A percentile compares a stretch with the other conserved stretches of the same genome.
These are phyloP conservation scores for Leistus spinibarbis DNA, from an alignment of 2,888 invertebrate genomes.

Conservation along the genomic window DNA sequence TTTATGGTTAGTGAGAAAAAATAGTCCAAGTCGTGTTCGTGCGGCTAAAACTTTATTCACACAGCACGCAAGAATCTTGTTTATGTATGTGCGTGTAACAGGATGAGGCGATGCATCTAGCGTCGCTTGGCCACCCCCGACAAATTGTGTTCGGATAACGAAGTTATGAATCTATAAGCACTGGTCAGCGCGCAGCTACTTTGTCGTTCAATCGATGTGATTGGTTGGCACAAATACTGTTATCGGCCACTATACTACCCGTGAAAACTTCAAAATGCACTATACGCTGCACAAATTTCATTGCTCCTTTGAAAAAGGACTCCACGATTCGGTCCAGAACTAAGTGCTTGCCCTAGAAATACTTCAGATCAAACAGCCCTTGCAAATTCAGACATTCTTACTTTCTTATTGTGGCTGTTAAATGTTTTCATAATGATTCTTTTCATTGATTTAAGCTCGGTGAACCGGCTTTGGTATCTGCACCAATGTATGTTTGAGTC, in stretches of 20 bases:
- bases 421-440: too few species aligned
- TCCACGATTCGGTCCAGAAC: background rate
- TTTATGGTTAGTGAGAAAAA: background rate
- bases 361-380: too few species aligned
- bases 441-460: too few species aligned
- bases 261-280: background rate
- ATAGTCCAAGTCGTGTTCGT: background rate
- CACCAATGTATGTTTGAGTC: too few species aligned
- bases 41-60: background rate
- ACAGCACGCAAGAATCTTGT: background rate
- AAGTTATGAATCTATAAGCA: constrained; percentile 30
- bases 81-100: background rate
- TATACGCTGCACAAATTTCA: background rate
- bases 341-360: too few species aligned
- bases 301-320: background rate
- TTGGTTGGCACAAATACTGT: too few species aligned
- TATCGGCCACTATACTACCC: background rate
- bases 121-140: background rate
- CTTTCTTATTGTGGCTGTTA: too few species aligned
- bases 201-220: background rate
- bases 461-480: too few species aligned
- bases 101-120: background rate
- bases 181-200: constrained; percentile 5
- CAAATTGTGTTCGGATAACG: constrained; percentile 24
- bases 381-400: too few species aligned